phyloP scores from a whole-genome alignment of 2,113 vertebrate genomes.

The Dasyornis broadbenti region DNA sequence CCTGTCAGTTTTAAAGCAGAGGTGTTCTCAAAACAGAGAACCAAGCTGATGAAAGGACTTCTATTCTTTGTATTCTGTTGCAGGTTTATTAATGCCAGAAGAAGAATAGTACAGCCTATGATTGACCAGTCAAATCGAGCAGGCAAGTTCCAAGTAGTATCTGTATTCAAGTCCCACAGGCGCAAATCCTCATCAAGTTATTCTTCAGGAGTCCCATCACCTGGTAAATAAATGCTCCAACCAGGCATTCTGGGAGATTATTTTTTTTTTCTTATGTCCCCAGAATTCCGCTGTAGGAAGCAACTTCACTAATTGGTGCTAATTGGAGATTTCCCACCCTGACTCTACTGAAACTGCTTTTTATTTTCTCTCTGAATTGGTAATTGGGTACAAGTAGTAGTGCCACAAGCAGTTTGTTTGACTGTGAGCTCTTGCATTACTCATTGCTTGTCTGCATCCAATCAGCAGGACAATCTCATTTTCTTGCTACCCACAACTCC shows the following conservation, averaged over 20 bases:
- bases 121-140: conserved; percentile 99
- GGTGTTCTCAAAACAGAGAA: conserved; percentile 31
- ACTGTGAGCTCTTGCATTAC: conserved; percentile 76
- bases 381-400: conserved; percentile 91
- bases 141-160: conserved; percentile 86
- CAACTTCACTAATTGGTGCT: conserved; percentile 90
- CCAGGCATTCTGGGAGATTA: conserved; percentile 75
- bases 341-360: conserved; percentile 86
- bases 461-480: conserved; percentile 73
- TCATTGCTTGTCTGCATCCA: conserved; percentile 74
- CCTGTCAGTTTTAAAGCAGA: background rate
- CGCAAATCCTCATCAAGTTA: conserved; percentile 73
- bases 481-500: conserved; percentile 72
- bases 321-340: conserved; percentile 95
- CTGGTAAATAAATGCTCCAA: conserved; percentile 72
- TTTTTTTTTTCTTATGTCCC: conserved; percentile 69
- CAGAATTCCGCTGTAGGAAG: conserved; percentile 81
- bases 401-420: conserved; percentile 80
- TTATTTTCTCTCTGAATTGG: conserved; percentile 86
- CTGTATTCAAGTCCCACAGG: conserved; percentile 67
- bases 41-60: conserved; percentile 49
- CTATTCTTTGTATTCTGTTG: conserved; percentile 73
- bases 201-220: conserved; percentile 72
- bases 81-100: conserved; percentile 99
- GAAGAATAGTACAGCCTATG: conserved; percentile 99